phyloP scores from a whole-genome alignment of 2,797 vertebrate genomes.

The Onychomys arenicola region DNA sequence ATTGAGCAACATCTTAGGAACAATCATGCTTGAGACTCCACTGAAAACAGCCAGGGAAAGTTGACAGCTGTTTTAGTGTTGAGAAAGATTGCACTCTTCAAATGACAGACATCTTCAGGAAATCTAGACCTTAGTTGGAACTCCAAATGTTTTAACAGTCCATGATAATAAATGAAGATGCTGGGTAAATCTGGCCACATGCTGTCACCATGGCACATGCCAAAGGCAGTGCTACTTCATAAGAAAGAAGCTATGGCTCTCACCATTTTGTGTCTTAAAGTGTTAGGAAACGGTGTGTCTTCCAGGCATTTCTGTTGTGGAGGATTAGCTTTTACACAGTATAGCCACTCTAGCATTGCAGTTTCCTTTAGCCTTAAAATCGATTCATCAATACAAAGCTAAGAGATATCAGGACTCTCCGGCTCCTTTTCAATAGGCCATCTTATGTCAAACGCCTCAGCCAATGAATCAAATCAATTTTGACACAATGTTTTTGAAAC shows the following conservation, averaged over 20 bases:
- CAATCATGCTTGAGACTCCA: slow-evolving; percentile 81
- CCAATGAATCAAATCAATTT: not conserved
- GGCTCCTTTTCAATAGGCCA: not conserved
- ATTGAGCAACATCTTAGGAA: slow-evolving; percentile 79
- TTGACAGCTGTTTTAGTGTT: slow-evolving; percentile 70
- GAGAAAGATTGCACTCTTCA: slow-evolving; percentile 51
- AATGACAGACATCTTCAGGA: slow-evolving; percentile 79
- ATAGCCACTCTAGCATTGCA: not conserved
- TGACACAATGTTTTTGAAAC: not conserved
- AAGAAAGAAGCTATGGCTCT: not conserved
- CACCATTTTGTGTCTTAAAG: not conserved
- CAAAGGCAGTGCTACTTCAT: not conserved
- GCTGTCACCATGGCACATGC: no score
- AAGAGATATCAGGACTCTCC: not conserved
- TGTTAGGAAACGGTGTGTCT: not conserved
- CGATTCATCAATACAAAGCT: not conserved
- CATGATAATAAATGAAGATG: not conserved
- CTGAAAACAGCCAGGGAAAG: slow-evolving; percentile 69
- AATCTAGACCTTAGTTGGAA: slow-evolving; percentile 73
- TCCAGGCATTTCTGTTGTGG: not conserved
- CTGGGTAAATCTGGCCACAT: not conserved
- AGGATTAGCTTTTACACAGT: not conserved
- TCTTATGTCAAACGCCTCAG: not conserved
- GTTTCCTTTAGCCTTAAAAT: not conserved
- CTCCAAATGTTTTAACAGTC: not conserved